Evolutionary conservation across 2,888 invertebrate genomes (phyloP).

Genomic region (Dioctria linearis): DNA sequence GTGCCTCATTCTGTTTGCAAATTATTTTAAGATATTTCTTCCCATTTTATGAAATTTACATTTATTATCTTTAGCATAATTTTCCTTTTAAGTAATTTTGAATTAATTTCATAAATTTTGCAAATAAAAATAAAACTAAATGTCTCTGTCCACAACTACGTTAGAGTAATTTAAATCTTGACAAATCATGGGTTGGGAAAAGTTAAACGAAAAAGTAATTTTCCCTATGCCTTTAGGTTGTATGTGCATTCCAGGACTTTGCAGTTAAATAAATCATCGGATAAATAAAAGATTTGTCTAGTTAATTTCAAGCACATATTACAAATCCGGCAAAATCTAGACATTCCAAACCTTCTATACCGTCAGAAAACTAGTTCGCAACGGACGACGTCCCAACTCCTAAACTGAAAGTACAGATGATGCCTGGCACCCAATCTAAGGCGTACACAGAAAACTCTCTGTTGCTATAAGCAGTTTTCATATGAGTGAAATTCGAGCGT

Average conservation of each 20-base stretch:
- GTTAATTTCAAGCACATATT: constrained; percentile 39
- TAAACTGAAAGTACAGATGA: background rate
- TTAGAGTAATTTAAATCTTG: too few species aligned
- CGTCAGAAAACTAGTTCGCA: background rate
- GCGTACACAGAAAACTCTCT: background rate
- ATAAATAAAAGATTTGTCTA: constrained; percentile 37
- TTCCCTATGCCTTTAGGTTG: too few species aligned
- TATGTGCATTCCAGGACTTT: background rate
- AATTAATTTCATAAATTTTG: too few species aligned
- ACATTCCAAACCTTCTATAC: background rate
- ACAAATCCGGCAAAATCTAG: constrained; percentile 23
- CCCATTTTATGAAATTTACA: too few species aligned
- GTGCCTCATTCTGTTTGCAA: too few species aligned
- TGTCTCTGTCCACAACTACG: too few species aligned
- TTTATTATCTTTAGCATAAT: too few species aligned
- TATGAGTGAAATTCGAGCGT: background rate
- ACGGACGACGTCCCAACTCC: background rate
- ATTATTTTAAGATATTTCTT: too few species aligned
- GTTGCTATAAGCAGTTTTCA: background rate
- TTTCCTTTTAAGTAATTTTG: too few species aligned
- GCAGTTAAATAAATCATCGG: background rate
- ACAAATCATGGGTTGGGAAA: too few species aligned
- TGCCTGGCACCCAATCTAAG: background rate
- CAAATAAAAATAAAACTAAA: too few species aligned
- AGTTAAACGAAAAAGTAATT: too few species aligned